Evolutionary conservation across 2,113 vertebrate genomes (phyloP), one percentile per base, ranked within the genome.

Genomic region (Spea multiplicata): DNA sequence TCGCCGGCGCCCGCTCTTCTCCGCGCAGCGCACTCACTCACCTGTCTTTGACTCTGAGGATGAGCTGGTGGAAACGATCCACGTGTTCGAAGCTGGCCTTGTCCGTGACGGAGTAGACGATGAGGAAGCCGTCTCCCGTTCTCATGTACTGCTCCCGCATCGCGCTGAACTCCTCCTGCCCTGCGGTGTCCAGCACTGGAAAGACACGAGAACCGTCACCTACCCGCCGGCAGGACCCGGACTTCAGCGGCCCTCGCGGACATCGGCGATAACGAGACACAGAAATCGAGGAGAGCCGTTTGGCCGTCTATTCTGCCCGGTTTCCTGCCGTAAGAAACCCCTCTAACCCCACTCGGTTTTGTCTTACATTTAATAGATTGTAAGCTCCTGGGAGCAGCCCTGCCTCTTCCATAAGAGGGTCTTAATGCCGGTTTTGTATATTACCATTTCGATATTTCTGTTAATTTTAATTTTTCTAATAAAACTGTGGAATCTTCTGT

Each of bases 131-230:
- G 0, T 99, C 97, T 47, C 97, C 96, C 0, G 97, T 99, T 87
- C 97, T 93, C 97, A 99, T 99, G 82, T 99, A 99, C 89, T 99
- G 97, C 87, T 99, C 97, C 84, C 97, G 87, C 97, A 99, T 99
- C 9, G 97, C 97, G 0, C 97, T 99, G 92, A 99, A 99, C 89
- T 99, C 97, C 87, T 99, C 97, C 82, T 99, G 97, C 6, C 97
- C 97, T 0, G 97, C 97, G 0, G 97, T 99, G 86, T 99, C 97
- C 90, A 99, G 92, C 82, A 99, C 97, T 95, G 82, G 5, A 49
- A 67, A 71, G 5, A 57, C 75, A 44, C 66, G 77, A 3, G 80
- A 30, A 82, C 0, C 3, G 46, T 17, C n/a, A 30, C n/a, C 8
- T 17, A 30, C 30, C 3, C 0, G 17, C 1, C 5, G 62, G n/a